These are phyloP conservation scores for Plectrocnemia conspersa DNA, from an alignment of 1,140 invertebrate species.

Conservation along the genomic window DNA sequence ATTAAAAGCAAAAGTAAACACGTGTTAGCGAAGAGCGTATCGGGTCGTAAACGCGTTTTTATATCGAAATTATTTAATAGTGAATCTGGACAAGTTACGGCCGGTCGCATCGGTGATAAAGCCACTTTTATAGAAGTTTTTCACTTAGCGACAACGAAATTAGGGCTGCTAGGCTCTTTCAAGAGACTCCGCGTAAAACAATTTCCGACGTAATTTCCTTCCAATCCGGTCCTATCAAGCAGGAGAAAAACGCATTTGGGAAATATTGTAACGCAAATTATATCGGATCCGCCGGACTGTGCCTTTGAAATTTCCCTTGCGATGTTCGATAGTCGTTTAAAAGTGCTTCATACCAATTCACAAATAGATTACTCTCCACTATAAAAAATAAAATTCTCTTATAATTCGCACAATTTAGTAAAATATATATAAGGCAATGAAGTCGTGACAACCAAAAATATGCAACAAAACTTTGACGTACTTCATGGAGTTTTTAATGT, in stretches of 20 bases:
- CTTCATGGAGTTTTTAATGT: too few relatives aligned
- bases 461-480: too few relatives aligned
- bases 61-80: not conserved
- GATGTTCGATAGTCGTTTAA: too few relatives aligned
- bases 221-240: not conserved
- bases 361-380: too few relatives aligned
- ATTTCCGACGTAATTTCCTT: conserved; percentile 23
- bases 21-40: not conserved
- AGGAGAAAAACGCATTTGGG: not conserved
- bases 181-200: conserved; percentile 20
- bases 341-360: too few relatives aligned
- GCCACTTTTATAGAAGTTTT: conserved; percentile 17
- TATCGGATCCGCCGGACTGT: not conserved
- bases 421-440: too few relatives aligned
- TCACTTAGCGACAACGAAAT: not conserved
- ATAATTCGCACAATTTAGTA: too few relatives aligned
- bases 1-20: not conserved
- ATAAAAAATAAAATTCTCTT: too few relatives aligned
- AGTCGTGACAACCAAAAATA: too few relatives aligned
- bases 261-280: conserved; percentile 4
- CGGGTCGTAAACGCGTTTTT: not conserved
- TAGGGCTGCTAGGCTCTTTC: conserved; percentile 5
- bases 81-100: conserved; percentile 2
- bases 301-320: not conserved
- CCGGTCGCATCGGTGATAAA: conserved; percentile 5